A percentile compares a stretch with the other conserved stretches of the same genome.
Evolutionary conservation across 2,888 invertebrate species (phyloP).

Genomic region (Anarsia innoxiella): DNA sequence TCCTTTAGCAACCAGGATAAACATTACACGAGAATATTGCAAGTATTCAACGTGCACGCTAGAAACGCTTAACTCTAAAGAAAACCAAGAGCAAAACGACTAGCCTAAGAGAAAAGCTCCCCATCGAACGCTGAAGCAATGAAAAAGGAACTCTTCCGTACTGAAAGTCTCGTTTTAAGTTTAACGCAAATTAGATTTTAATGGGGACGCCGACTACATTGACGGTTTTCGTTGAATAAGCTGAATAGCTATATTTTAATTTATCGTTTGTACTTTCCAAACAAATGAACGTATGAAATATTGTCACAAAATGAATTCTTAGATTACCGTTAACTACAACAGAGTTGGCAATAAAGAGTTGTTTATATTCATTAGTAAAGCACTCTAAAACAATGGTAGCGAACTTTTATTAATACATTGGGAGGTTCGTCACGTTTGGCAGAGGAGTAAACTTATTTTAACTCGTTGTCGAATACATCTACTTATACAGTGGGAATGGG

Average conservation of each 20-base stretch:
- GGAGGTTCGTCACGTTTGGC: constrained; percentile 28
- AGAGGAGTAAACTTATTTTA: constrained; percentile 49
- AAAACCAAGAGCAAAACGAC: constrained; percentile 5
- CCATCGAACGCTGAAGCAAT: constrained; percentile 20
- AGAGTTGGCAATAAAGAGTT: constrained; percentile 20
- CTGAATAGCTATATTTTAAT: no score
- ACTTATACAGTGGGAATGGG: constrained; percentile 53
- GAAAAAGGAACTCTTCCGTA: constrained; percentile 36
- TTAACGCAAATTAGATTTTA: constrained; percentile 47
- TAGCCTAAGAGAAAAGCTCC: constrained; percentile 8
- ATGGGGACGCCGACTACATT: constrained; percentile 39
- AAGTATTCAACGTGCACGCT: constrained; percentile 18
- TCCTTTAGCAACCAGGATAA: no score
- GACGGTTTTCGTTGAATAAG: constrained; percentile 31
- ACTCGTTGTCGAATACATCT: constrained; percentile 49
- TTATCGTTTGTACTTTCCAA: no score
- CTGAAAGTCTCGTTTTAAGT: constrained; percentile 34
- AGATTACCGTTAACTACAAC: no score
- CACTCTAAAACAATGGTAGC: no score
- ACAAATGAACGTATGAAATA: no score
- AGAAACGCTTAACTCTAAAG: constrained; percentile 14
- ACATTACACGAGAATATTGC: constrained; percentile 31
- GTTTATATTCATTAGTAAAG: constrained; percentile 21
- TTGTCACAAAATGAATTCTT: no score
- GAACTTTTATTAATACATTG: background rate